These are phyloP conservation scores for Taurulus bubalis DNA, from an alignment of 2,113 vertebrate genomes.

Conservation along the genomic window DNA sequence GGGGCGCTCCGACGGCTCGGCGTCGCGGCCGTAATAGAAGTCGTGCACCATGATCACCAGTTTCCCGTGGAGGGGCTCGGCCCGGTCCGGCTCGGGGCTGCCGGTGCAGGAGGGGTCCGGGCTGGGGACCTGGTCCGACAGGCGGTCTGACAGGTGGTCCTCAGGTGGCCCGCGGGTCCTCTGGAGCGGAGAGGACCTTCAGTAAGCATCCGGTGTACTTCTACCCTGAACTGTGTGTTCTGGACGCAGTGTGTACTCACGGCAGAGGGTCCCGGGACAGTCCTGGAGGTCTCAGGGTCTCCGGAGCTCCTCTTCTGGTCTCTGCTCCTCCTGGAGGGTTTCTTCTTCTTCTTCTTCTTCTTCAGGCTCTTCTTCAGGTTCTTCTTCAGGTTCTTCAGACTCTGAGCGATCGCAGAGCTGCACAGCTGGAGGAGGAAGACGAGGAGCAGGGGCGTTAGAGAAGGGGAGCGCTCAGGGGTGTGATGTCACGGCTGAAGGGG, in stretches of 20 bases:
- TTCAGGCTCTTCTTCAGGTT: no score
- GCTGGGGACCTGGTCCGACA: neutral
- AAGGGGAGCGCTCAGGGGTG: neutral
- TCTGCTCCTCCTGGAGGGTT: neutral
- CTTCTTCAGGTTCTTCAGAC: constrained; percentile 54
- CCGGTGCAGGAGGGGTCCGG: neutral
- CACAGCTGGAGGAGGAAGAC: constrained; percentile 54
- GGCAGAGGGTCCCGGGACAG: neutral
- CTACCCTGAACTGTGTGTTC: neutral
- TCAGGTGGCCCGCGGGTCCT: neutral
- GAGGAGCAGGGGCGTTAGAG: neutral
- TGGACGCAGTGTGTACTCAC: constrained; percentile 22
- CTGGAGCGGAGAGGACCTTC: constrained; percentile 7
- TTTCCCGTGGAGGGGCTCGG: constrained; percentile 10
- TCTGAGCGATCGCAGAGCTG: constrained; percentile 39
- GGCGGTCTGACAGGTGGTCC: no score
- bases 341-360: constrained; percentile 36
- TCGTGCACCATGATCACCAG: constrained; percentile 75
- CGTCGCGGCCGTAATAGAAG: constrained; percentile 68
- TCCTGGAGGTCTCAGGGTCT: constrained; percentile 1
- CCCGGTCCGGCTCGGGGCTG: neutral
- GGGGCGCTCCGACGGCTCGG: accelerated
- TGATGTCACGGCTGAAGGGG: neutral
- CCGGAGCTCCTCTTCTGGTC: neutral
- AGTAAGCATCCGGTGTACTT: neutral